A percentile compares a stretch with the other conserved stretches of the same genome.
These are phyloP conservation scores for Tribolium madens DNA, from an alignment of 1,140 invertebrate genomes.

Conservation along the genomic window DNA sequence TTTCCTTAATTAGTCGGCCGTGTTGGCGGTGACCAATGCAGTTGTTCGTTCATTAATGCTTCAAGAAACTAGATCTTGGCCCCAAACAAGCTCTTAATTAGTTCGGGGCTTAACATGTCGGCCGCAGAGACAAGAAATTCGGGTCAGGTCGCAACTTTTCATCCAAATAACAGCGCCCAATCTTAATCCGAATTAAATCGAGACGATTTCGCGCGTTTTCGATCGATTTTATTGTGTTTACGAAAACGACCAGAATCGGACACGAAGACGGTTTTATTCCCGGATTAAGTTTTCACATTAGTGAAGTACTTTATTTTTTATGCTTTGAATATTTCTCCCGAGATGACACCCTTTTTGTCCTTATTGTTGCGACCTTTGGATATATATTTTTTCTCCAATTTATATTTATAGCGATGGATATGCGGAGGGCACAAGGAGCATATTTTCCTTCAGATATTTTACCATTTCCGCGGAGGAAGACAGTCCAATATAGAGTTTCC, in stretches of 20 bases:
- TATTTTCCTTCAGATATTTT: neutral
- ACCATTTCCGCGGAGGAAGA: neutral
- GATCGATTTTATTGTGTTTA: slow-evolving; percentile 29
- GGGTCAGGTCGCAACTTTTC: slow-evolving; percentile 45
- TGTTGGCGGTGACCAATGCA: slow-evolving; percentile 36
- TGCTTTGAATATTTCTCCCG: slow-evolving; percentile 32
- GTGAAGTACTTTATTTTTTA: too few relatives aligned
- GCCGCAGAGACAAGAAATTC: slow-evolving; percentile 41
- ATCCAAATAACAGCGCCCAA: slow-evolving; percentile 16
- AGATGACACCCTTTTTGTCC: slow-evolving; percentile 22
- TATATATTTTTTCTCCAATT: slow-evolving; percentile 29
- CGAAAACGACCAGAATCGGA: slow-evolving; percentile 10
- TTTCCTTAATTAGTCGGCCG: slow-evolving; percentile 29
- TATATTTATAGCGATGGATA: slow-evolving; percentile 16
- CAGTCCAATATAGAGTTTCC: neutral
- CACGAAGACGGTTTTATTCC: neutral
- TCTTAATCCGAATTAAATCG: slow-evolving; percentile 36
- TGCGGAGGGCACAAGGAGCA: neutral
- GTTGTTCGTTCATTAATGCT: slow-evolving; percentile 51
- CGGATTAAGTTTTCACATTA: slow-evolving; percentile 9
- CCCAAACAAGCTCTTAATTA: slow-evolving; percentile 55
- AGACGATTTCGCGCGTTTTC: slow-evolving; percentile 19
- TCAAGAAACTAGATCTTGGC: slow-evolving; percentile 32
- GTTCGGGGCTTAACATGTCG: slow-evolving; percentile 44
- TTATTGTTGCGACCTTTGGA: slow-evolving; percentile 27